Percentiles rank a stretch among this genome's conserved stretches.
phyloP scores from a whole-genome alignment of 2,797 vertebrate species.

The Peromyscus melanophrys region DNA sequence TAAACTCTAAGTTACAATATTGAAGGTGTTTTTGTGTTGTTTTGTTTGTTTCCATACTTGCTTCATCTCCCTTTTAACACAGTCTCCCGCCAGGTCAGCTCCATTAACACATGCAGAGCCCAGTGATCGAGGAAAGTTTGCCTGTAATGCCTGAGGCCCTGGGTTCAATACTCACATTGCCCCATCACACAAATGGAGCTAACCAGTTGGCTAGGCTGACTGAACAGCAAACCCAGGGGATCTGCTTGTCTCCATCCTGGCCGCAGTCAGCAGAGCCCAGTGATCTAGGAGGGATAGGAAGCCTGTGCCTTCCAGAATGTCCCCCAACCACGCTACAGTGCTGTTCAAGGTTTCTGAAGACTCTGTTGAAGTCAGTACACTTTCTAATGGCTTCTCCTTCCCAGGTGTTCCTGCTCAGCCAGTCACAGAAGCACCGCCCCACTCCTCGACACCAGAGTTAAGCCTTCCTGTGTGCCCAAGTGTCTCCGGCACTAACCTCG shows the following conservation, averaged over 20 bases:
- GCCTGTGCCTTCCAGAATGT: too few relatives aligned
- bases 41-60: neutral
- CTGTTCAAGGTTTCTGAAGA: neutral
- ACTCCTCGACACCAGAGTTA: neutral
- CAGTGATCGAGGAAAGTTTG: neutral
- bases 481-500: neutral
- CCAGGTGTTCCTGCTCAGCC: accelerated
- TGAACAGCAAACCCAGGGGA: neutral
- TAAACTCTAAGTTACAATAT: accelerated
- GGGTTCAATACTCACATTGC: neutral
- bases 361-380: too few relatives aligned
- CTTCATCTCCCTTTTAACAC: neutral
- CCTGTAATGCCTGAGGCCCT: neutral
- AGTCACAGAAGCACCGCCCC: neutral
- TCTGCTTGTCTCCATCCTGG: neutral
- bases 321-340: neutral
- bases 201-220: neutral
- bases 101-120: accelerated
- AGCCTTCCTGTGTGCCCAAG: neutral
- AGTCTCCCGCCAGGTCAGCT: neutral
- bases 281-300: neutral
- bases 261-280: neutral
- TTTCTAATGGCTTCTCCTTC: accelerated
- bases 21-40: neutral
- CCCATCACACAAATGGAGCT: neutral